Evolutionary conservation across 2,888 invertebrate species (phyloP), one percentile per base, ranked within the genome.

Genomic region (Aelia acuminata): DNA sequence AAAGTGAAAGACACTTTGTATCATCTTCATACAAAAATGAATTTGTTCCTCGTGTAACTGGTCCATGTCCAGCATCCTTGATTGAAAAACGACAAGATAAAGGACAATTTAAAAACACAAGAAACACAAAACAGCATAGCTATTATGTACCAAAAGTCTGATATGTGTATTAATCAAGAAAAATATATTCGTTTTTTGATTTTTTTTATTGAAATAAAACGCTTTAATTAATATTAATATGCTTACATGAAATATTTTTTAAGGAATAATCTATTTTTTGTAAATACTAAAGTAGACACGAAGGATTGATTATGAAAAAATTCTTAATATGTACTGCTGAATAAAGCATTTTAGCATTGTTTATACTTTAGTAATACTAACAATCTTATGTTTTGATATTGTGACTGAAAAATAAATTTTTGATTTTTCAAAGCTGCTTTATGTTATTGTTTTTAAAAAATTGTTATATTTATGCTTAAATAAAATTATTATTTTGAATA

Each of bases 101-200:
- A 90, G 95, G 96, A 88, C 96, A 96, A 31, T 97, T 95, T 92
- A 96, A 96, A 92, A 97, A 97, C 91, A 96, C 96, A 47, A 94
- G 97, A 90, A 96, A 97, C 92, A 96, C 97, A 20, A 96, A 95
- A 91, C 95, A 96, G 91, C 97, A 97, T 92, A 96, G 96, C 92
- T 97, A 96, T 92, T 97, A 96, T 92, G 94, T 96, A 92, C 94
- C 96, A 3, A 94, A 95, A 92, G 93, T 94, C 53, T 89, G 70
- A 89, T 39, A 75, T 43, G 39, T 43, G 80, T 43, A 11, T 39
- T 22, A 80, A 43, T 43, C 3, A 35, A 43, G 43, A 39, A 80
- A 80, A 22, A 20, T 80, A 43, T 43, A 43, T 31, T 31, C 15
- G 31, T 63, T 63, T 31, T 18, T 63, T 0, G 20, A 31, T 63